Percentiles rank a stretch among this genome's conserved stretches.
Evolutionary conservation across 2,797 vertebrate genomes (phyloP).

Genomic region (Myotis planiceps): DNA sequence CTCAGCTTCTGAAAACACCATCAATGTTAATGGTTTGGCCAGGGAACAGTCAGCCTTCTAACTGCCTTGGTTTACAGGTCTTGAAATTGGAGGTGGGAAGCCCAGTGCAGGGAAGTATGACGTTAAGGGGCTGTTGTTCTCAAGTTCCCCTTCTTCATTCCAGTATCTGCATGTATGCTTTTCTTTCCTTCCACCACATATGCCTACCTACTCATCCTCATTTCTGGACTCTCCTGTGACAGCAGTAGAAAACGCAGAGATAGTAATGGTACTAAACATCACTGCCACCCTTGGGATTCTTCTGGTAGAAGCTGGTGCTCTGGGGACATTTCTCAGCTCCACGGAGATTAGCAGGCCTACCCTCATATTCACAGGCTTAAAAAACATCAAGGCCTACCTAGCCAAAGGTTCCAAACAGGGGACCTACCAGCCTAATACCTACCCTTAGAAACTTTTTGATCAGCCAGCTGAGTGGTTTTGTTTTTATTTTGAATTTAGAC

Average conservation of each 20-base stretch:
- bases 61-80: not conserved
- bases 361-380: not conserved
- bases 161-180: not conserved
- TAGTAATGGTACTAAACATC: not conserved
- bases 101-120: not conserved
- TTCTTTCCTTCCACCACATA: not conserved
- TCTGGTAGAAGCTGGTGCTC: not conserved
- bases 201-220: not conserved
- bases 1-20: conserved; percentile 89
- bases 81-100: not conserved
- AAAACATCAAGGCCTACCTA: not conserved
- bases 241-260: not conserved
- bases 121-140: not conserved
- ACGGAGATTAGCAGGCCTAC: not conserved
- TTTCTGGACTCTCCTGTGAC: not conserved
- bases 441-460: not conserved
- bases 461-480: not conserved
- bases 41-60: not conserved
- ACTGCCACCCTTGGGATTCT: not conserved
- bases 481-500: not conserved
- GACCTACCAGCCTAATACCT: not conserved
- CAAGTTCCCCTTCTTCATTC: not conserved
- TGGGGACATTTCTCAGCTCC: not conserved
- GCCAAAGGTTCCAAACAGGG: not conserved
- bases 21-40: conserved; percentile 2